phyloP scores from a whole-genome alignment of 2,888 invertebrate species.

The Oithona nana region DNA sequence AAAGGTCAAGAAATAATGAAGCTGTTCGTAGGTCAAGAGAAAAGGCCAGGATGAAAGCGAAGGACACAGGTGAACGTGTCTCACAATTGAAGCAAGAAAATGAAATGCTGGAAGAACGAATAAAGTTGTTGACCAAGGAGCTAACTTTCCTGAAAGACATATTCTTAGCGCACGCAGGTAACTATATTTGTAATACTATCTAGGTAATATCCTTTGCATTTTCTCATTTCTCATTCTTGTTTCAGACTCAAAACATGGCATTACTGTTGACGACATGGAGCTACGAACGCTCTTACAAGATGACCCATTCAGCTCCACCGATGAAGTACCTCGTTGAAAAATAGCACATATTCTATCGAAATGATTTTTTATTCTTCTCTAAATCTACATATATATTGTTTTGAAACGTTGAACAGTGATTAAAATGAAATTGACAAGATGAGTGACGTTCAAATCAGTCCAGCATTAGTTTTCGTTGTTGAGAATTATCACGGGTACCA shows the following conservation, averaged over 20 bases:
- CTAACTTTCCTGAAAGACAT: constrained; percentile 57
- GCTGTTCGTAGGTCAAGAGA: constrained; percentile 63
- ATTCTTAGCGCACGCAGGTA: constrained; percentile 57
- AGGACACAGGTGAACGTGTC: constrained; percentile 53
- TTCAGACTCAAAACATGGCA: neutral
- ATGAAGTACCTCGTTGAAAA: too few species aligned
- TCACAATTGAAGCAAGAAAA: constrained; percentile 55
- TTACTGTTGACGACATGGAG: neutral
- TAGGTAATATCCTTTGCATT: too few species aligned
- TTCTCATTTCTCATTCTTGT: too few species aligned
- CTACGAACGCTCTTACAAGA: neutral
- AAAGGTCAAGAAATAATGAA: constrained; percentile 43
- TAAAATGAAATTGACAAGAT: too few species aligned
- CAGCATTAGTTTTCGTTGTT: too few species aligned
- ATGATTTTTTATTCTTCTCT: too few species aligned
- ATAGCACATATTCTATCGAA: too few species aligned
- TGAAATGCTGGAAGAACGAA: constrained; percentile 56
- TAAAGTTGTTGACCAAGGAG: constrained; percentile 58
- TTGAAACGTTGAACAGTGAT: too few species aligned
- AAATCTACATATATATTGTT: too few species aligned
- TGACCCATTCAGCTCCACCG: neutral
- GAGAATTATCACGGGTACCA: constrained; percentile 17
- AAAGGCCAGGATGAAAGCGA: constrained; percentile 36
- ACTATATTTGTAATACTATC: too few species aligned
- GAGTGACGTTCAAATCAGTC: too few species aligned